Percentiles rank a stretch among this genome's conserved stretches.
These are phyloP conservation scores for Brachypterus glaber DNA, from an alignment of 2,888 invertebrate genomes.

Conservation along the genomic window DNA sequence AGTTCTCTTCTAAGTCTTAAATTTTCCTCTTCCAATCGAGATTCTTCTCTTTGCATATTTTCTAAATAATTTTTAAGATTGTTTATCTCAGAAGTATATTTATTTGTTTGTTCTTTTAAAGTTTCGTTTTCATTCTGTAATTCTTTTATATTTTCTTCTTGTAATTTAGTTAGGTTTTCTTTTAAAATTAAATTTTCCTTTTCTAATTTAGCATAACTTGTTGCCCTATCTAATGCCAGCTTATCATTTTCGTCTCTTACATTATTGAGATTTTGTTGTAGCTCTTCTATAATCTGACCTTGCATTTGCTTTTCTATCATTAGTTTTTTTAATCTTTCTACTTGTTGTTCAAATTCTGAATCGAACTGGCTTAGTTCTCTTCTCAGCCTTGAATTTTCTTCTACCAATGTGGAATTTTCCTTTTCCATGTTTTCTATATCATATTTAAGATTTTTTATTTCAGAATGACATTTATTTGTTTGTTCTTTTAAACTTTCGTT, in stretches of 20 bases:
- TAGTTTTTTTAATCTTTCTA: too few relatives aligned
- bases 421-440: slow-evolving; percentile 7
- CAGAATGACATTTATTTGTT: slow-evolving; percentile 11
- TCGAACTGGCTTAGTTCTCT: slow-evolving; percentile 1
- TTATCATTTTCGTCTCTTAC: too few relatives aligned
- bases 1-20: not conserved
- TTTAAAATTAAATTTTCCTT: slow-evolving; percentile 16
- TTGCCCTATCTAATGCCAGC: too few relatives aligned
- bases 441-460: slow-evolving; percentile 15
- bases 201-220: slow-evolving; percentile 13
- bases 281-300: too few relatives aligned
- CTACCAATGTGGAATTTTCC: too few relatives aligned
- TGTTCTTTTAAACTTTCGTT: slow-evolving; percentile 14
- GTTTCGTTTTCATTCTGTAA: slow-evolving; percentile 18
- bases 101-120: slow-evolving; percentile 14
- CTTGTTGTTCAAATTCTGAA: slow-evolving; percentile 7
- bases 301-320: too few relatives aligned
- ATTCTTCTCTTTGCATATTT: not conserved
- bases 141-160: slow-evolving; percentile 17
- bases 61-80: slow-evolving; percentile 16
- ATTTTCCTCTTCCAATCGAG: slow-evolving; percentile 6
- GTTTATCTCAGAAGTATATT: slow-evolving; percentile 14
- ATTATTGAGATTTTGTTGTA: too few relatives aligned
- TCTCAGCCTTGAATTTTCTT: too few relatives aligned
- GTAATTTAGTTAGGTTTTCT: too few relatives aligned